Evolutionary conservation across 2,888 invertebrate genomes (phyloP).

Genomic region (Ptycholaimellus sp.): DNA sequence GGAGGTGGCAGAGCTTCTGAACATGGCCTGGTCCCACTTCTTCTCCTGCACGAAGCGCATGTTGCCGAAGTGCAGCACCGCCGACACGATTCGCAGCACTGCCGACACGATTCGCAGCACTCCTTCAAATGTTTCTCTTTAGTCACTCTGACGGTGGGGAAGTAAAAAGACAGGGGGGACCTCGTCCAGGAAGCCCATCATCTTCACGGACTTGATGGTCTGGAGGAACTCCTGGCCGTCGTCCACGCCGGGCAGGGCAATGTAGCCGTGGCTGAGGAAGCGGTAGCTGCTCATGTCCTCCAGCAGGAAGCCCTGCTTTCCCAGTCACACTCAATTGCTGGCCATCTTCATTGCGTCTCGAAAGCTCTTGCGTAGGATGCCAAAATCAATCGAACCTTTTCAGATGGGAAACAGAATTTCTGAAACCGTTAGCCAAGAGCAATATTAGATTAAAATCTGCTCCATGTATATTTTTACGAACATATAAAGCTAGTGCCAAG

Average conservation of each 20-base stretch:
- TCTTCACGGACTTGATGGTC: constrained; percentile 89
- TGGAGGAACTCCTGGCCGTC: constrained; percentile 70
- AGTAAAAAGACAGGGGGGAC: too few species aligned
- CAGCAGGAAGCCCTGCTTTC: constrained; percentile 71
- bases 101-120: constrained; percentile 36
- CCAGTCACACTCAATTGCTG: too few species aligned
- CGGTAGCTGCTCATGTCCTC: constrained; percentile 79
- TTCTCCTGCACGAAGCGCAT: constrained; percentile 97
- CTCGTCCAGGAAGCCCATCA: constrained; percentile 89
- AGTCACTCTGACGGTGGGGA: too few species aligned
- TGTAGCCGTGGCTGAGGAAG: constrained; percentile 60
- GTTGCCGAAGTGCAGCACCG: constrained; percentile 83
- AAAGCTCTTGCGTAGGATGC: too few species aligned
- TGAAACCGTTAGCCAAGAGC: too few species aligned
- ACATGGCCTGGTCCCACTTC: constrained; percentile 97
- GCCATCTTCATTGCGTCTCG: too few species aligned
- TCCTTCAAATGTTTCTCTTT: background rate
- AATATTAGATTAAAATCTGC: too few species aligned
- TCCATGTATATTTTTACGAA: too few species aligned
- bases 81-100: constrained; percentile 81
- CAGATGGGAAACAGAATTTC: too few species aligned
- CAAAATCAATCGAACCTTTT: too few species aligned
- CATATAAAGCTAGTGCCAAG: too few species aligned
- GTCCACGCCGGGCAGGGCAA: constrained; percentile 75
- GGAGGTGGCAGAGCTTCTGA: constrained; percentile 86